phyloP scores from a whole-genome alignment of 1,140 invertebrate species.

The Daktulosphaira vitifoliae region DNA sequence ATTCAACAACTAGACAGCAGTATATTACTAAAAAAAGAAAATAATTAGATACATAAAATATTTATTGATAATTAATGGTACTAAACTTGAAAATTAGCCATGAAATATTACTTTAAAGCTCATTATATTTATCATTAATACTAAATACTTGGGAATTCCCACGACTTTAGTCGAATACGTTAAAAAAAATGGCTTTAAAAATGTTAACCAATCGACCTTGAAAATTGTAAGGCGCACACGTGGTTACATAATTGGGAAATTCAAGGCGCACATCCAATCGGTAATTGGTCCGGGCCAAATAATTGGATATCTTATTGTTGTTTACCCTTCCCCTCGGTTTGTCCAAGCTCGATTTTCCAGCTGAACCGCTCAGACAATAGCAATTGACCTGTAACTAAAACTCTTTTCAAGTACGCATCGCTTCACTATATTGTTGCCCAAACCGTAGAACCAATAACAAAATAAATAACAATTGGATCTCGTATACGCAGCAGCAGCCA shows the following conservation, averaged over 20 bases:
- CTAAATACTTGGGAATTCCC: too few species aligned
- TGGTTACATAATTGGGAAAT: conserved; percentile 29
- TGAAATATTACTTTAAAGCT: too few species aligned
- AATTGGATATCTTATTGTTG: conserved; percentile 29
- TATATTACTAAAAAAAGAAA: too few species aligned
- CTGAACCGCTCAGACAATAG: conserved; percentile 27
- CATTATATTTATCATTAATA: too few species aligned
- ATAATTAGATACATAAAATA: too few species aligned
- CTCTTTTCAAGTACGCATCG: conserved; percentile 19
- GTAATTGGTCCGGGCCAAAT: conserved; percentile 32
- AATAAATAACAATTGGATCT: conserved; percentile 23
- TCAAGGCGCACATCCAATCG: conserved; percentile 31
- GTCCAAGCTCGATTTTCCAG: conserved; percentile 19
- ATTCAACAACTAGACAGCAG: too few species aligned
- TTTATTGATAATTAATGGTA: too few species aligned
- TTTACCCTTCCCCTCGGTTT: conserved; percentile 14
- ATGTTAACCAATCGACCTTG: conserved; percentile 27
- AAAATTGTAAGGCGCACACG: conserved; percentile 17
- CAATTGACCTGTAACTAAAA: conserved; percentile 32
- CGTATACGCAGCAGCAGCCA: not conserved
- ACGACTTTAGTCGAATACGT: too few species aligned
- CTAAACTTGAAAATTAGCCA: too few species aligned
- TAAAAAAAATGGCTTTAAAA: conserved; percentile 4
- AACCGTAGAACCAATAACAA: conserved; percentile 23
- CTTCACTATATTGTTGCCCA: not conserved